These are phyloP conservation scores for Tribolium freemani DNA, from an alignment of 2,888 invertebrate species.

Conservation along the genomic window DNA sequence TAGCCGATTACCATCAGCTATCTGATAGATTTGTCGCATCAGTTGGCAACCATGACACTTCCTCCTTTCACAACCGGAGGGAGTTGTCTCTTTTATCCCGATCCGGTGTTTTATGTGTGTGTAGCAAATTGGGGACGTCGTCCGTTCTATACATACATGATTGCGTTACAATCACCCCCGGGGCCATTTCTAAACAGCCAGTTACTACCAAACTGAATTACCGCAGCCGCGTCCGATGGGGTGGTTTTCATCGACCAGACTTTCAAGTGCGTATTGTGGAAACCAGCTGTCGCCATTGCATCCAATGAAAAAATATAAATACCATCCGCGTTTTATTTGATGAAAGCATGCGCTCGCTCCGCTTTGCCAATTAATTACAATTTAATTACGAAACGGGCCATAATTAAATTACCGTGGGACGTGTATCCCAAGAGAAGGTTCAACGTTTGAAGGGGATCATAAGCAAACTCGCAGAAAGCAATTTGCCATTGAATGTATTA, in stretches of 20 bases:
- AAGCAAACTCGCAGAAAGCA: neutral
- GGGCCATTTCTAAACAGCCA: slow-evolving; percentile 37
- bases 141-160: slow-evolving; percentile 24
- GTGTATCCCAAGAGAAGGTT: slow-evolving; percentile 1
- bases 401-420: slow-evolving; percentile 27
- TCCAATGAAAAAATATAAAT: slow-evolving; percentile 18
- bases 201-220: slow-evolving; percentile 37
- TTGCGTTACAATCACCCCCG: slow-evolving; percentile 40
- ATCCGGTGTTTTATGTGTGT: slow-evolving; percentile 33
- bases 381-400: slow-evolving; percentile 44
- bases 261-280: slow-evolving; percentile 58
- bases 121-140: slow-evolving; percentile 40
- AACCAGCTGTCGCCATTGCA: slow-evolving; percentile 48
- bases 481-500: neutral
- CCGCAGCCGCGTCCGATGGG: slow-evolving; percentile 26
- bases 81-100: slow-evolving; percentile 14
- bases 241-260: slow-evolving; percentile 54
- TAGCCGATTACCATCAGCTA: slow-evolving; percentile 23
- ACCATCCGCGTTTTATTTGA: neutral
- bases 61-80: neutral
- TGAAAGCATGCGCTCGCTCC: neutral
- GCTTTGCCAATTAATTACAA: slow-evolving; percentile 50
- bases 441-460: neutral
- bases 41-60: slow-evolving; percentile 34
- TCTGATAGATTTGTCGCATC: slow-evolving; percentile 34